Evolutionary conservation across 2,113 vertebrate genomes (phyloP).

Genomic region (Candoia aspera): DNA sequence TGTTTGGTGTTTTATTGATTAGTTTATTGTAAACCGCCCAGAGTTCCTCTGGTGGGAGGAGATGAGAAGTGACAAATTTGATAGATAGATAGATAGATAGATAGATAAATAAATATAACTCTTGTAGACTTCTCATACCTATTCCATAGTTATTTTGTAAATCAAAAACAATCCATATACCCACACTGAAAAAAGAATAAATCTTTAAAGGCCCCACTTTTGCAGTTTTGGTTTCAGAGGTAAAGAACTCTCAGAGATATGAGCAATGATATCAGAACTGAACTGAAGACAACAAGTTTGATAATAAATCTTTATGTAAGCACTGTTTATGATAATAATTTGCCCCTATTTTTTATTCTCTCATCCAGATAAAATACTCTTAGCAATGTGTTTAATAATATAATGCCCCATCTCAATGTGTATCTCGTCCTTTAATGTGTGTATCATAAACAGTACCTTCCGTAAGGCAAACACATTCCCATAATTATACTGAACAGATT

Average conservation of each 20-base stretch:
- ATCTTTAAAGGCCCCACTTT: neutral
- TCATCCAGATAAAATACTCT: neutral
- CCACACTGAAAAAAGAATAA: neutral
- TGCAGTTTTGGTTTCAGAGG: neutral
- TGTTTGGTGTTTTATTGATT: too few species aligned
- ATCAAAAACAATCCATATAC: neutral
- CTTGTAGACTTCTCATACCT: neutral
- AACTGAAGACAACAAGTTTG: neutral
- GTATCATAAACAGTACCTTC: neutral
- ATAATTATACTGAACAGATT: constrained; percentile 40
- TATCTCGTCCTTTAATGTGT: neutral
- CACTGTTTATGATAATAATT: neutral
- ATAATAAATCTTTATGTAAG: neutral
- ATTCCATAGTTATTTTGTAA: neutral
- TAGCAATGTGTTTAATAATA: neutral
- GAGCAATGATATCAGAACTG: neutral
- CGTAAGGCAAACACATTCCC: neutral
- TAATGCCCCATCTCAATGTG: too few species aligned
- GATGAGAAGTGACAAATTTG: too few species aligned
- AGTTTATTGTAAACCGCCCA: too few species aligned
- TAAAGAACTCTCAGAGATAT: neutral
- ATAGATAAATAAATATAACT: too few species aligned
- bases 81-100: too few species aligned
- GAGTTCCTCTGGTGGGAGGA: too few species aligned
- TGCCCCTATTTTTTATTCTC: neutral